Base-by-base conservation (phyloP, 53 echinoderm and acorn worm genomes). In the Luidia sarsii region DNA sequence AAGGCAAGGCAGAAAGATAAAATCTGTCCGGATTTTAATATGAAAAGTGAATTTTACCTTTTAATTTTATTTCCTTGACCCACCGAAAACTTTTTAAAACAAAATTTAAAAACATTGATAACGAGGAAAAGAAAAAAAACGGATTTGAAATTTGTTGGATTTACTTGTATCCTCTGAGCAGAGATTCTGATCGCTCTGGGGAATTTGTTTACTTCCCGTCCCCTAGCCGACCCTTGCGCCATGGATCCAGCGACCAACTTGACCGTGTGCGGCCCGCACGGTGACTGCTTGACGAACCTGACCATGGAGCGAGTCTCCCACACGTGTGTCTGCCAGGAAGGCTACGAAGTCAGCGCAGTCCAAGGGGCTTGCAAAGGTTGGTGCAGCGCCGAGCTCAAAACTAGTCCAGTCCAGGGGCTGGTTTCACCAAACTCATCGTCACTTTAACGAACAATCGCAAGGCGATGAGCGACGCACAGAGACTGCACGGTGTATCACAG, bases 261-360 rank as follows among this genome's bases (percentile, higher is more conserved):
- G 29, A 70, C 70, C 15, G n/a, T 51, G 14, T 70, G 70, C 13
- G 52, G 70, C 18, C 3, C 21, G 19, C 70, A 51, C 13, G 70
- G 70, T 3, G 0, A 29, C 8, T 70, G 70, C 8, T 0, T 18
- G 34, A 32, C 7, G 33, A 70, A 70, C 28, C 1, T 21, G n/a
- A 65, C 57, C 4, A 4, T 16, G 8, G 62, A 79, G 21, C 37
- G 32, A 23, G 60, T 52, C n/a, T 11, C 3, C 33, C 14, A 49
- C 30, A 80, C 14, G 3, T 80, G 81, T 25, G 15, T 16, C 14
- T 80, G 81, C 38, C 51, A 80, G 20, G 30, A 1, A 52, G 66
- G 66, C 31, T 80, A 80, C 52, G n/a, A n/a, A n/a, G n/a, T n/a
- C n/a, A 46, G 0, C 9, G 25, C 36, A 18, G 73, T 39, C 4